phyloP scores from a whole-genome alignment of 2,888 invertebrate genomes.

The Nephrotoma appendiculata region DNA sequence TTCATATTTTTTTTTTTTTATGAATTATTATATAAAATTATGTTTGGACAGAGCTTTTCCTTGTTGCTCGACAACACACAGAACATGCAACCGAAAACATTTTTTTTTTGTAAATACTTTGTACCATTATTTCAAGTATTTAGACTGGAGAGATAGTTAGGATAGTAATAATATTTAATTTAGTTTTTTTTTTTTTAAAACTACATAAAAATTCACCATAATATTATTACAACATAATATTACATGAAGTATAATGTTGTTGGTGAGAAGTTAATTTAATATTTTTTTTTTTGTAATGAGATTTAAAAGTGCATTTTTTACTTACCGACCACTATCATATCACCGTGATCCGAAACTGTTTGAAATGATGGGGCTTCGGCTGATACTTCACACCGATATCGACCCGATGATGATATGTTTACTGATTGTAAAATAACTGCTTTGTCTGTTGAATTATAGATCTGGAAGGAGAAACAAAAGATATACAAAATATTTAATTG shows the following conservation, averaged over 20 bases:
- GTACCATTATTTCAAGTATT: neutral
- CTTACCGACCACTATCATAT: conserved; percentile 56
- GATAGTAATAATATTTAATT: neutral
- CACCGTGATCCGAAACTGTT: conserved; percentile 49
- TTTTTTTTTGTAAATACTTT: neutral
- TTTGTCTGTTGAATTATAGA: conserved; percentile 51
- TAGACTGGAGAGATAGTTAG: neutral
- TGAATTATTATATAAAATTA: neutral
- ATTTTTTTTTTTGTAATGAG: neutral
- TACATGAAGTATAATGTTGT: neutral
- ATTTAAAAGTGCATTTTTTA: conserved; percentile 16
- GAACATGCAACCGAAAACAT: neutral
- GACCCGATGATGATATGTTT: conserved; percentile 46
- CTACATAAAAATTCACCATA: neutral
- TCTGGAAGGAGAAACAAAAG: conserved; percentile 30
- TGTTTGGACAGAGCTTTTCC: neutral
- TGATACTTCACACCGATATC: conserved; percentile 55
- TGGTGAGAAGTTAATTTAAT: neutral
- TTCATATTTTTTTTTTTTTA: neutral
- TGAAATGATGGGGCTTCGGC: conserved; percentile 56
- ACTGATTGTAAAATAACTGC: conserved; percentile 49
- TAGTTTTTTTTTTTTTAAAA: neutral
- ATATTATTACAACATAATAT: neutral
- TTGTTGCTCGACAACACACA: neutral
- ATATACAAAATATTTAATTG: neutral